Conservation (phyloP, 2,888 invertebrate genomes). For the Plagiodera versicolora region DNA sequence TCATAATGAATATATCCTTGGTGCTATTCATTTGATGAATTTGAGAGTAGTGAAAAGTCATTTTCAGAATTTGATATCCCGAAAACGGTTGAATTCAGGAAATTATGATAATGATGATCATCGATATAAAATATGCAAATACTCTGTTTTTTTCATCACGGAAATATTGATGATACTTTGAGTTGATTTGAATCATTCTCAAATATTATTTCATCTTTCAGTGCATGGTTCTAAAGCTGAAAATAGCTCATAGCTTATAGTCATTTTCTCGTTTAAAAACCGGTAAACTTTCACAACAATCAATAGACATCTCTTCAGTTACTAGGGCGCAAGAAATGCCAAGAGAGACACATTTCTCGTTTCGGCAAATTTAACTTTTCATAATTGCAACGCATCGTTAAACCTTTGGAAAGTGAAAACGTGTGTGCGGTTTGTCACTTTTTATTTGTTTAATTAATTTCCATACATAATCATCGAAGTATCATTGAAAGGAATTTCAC, state of each 20-base stretch:
- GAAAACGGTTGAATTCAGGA: too few species aligned
- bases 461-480: neutral
- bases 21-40: too few species aligned
- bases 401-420: constrained; percentile 43
- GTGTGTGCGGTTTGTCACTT: constrained; percentile 43
- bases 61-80: too few species aligned
- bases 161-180: neutral
- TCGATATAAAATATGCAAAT: too few species aligned
- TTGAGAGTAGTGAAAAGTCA: too few species aligned
- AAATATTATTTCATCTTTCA: neutral
- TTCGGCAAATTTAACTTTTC: constrained; percentile 41
- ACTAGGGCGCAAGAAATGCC: constrained; percentile 38
- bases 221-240: constrained; percentile 26
- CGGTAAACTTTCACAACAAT: constrained; percentile 36
- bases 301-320: constrained; percentile 35
- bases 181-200: neutral
- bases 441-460: constrained; percentile 36
- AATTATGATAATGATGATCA: too few species aligned
- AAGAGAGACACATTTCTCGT: constrained; percentile 36
- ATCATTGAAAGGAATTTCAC: constrained; percentile 16
- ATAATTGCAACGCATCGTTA: constrained; percentile 38
- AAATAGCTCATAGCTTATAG: constrained; percentile 22
- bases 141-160: too few species aligned
- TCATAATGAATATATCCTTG: too few species aligned
- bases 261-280: constrained; percentile 39